Evolutionary conservation across 2,113 vertebrate genomes (phyloP), one percentile per base, ranked within the genome.

Genomic region (Esox niger): DNA sequence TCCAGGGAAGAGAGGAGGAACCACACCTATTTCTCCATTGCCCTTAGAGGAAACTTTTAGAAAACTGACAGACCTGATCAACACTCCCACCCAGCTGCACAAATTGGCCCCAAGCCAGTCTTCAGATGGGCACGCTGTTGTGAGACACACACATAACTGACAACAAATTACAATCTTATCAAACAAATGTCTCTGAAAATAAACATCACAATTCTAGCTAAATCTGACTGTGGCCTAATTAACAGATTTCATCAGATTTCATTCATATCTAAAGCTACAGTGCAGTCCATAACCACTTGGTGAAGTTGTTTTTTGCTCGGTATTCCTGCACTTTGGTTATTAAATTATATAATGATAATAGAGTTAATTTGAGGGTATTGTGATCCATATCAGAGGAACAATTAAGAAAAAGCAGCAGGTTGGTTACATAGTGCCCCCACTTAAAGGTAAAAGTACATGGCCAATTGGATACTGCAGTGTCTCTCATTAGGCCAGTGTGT

Each of bases 11-110:
- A 60, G 20, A 30, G 27, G 20, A 21, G 17, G 32, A 58, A 33
- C 32, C n/a, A 35, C 32, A 70, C 33, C 4, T 64, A 66, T 54
- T 13, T 52, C 29, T 63, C 8, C n/a, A 27, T 52, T 1, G 21
- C 43, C 23, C 46, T 64, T 23, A 31, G 26, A 63, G 57, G 49
- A 70, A 75, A 62, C 75, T 57, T 65, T 64, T 63, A 47, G 60
- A 46, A 3, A 60, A 46, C 26, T 6, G 57, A 59, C 57, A 32
- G 33, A 71, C 35, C 33, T 64, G 68, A 58, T 62, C 29, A 76
- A 68, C 59, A 35, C 60, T 38, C 17, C 49, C 32, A 43, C 61
- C 23, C 68, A 68, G 66, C 66, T 68, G 59, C 33, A 23, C 49
- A 59, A 9, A 52, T 64, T 56, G 62, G 52, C 54, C 60, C 43